These are phyloP conservation scores for Lasioglossum zephyrum DNA, from an alignment of 2,888 invertebrate species.

Conservation along the genomic window DNA sequence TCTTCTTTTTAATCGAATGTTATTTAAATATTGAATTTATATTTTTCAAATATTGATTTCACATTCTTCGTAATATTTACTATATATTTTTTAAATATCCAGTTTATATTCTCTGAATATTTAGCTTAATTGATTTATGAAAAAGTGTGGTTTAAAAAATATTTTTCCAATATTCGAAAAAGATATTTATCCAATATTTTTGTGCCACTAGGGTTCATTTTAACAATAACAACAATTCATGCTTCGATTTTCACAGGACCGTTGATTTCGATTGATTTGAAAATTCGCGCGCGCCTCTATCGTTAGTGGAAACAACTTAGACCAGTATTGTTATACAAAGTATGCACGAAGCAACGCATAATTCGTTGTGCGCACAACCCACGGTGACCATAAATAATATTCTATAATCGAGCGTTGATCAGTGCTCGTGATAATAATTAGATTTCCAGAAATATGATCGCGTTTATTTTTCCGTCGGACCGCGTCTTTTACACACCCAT, in stretches of 20 bases:
- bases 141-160: no score
- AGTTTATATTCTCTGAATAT: no score
- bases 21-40: no score
- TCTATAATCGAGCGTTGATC: conserved; percentile 25
- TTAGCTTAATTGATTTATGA: no score
- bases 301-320: conserved; percentile 30
- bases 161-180: no score
- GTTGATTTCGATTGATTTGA: conserved; percentile 21
- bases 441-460: conserved; percentile 57
- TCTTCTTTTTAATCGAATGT: no score
- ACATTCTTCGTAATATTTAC: no score
- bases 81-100: no score
- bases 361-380: conserved; percentile 55
- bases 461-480: conserved; percentile 61
- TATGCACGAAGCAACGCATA: conserved; percentile 44
- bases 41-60: no score
- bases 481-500: conserved; percentile 52
- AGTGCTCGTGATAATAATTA: conserved; percentile 55
- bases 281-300: conserved; percentile 25
- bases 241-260: conserved; percentile 14
- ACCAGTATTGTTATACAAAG: conserved; percentile 52
- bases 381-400: conserved; percentile 43
- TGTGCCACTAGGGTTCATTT: not conserved
- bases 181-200: no score
- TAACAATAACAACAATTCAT: conserved; percentile 57